Evolutionary conservation across 2,113 vertebrate genomes (phyloP).

Genomic region (Calidris pygmaea): DNA sequence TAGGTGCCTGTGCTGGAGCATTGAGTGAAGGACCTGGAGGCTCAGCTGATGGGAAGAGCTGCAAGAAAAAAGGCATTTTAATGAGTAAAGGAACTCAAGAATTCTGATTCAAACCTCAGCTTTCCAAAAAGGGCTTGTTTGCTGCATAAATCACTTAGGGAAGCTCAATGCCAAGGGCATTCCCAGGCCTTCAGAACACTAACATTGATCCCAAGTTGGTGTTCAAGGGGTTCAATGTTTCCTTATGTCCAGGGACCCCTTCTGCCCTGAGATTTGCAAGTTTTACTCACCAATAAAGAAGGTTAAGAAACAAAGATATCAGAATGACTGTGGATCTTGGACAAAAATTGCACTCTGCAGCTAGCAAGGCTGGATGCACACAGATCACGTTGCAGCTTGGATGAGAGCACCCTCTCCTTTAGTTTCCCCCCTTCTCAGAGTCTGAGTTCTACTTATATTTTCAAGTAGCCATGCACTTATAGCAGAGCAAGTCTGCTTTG

Average conservation of each 20-base stretch:
- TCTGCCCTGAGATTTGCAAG: not conserved
- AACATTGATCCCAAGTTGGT: not conserved
- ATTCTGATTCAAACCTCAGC: not conserved
- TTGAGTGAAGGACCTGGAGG: conserved; percentile 80
- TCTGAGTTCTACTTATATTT: not conserved
- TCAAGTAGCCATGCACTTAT: not conserved
- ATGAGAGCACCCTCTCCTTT: not conserved
- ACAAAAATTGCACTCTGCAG: not conserved
- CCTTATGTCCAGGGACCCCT: not conserved
- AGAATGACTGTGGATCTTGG: not conserved
- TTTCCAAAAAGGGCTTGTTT: not conserved
- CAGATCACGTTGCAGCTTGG: not conserved
- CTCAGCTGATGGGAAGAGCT: conserved; percentile 86
- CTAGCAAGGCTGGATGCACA: not conserved
- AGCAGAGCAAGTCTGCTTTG: not conserved
- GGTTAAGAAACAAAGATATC: not conserved
- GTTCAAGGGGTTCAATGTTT: not conserved
- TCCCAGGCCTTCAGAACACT: not conserved
- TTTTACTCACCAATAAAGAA: not conserved
- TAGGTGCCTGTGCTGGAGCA: conserved; percentile 77
- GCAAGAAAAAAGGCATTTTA: not conserved
- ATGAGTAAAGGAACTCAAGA: not conserved
- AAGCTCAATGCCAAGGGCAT: not conserved
- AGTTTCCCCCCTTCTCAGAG: not conserved
- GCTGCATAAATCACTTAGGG: not conserved